Percentiles rank a stretch among this genome's conserved stretches.
phyloP scores from a whole-genome alignment of 2,888 invertebrate genomes.

The Stenichneumon culpator region DNA sequence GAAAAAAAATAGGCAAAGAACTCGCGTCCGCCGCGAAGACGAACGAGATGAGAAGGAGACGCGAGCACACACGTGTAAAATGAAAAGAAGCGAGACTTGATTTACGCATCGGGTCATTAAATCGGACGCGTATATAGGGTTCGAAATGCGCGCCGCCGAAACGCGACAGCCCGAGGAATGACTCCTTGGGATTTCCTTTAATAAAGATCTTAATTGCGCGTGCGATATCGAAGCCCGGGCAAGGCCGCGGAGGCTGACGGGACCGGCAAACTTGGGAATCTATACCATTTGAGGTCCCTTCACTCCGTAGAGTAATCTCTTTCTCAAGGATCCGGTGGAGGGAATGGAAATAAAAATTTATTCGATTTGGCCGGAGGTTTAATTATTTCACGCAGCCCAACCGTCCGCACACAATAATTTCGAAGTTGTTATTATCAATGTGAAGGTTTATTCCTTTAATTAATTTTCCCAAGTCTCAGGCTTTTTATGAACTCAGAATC shows the following conservation, averaged over 20 bases:
- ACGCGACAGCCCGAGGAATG: constrained; percentile 67
- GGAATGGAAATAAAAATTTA: not conserved
- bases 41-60: constrained; percentile 39
- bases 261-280: constrained; percentile 19
- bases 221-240: constrained; percentile 40
- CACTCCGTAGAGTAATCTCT: not conserved
- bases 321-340: not conserved
- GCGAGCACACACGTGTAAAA: constrained; percentile 27
- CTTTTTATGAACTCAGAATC: not conserved
- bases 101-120: constrained; percentile 81
- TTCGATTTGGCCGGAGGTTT: not conserved
- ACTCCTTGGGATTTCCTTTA: constrained; percentile 72
- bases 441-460: no score
- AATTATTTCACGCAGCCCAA: not conserved
- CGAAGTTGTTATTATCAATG: not conserved
- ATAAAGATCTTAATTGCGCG: constrained; percentile 79
- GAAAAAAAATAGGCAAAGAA: constrained; percentile 49
- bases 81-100: constrained; percentile 71
- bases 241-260: not conserved
- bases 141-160: constrained; percentile 57
- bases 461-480: not conserved
- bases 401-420: not conserved
- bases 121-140: constrained; percentile 77
- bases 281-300: not conserved
- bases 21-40: constrained; percentile 38